Conservation (phyloP, 2,888 invertebrate genomes). For the Pandemis cinnamomeana region DNA sequence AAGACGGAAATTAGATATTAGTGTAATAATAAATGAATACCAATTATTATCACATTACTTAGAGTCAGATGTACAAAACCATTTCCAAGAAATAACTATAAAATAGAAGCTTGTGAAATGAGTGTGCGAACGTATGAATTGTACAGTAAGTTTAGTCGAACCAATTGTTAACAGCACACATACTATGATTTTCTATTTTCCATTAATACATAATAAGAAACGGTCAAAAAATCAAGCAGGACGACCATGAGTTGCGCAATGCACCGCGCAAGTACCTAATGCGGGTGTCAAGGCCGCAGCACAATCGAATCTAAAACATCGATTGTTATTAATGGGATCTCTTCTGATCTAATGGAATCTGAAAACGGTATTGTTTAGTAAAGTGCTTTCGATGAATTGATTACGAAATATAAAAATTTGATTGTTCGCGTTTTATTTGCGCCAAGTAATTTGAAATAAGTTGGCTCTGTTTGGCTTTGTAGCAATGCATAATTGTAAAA, state of each 20-base stretch:
- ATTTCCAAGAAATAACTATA: no score
- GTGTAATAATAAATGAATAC: no score
- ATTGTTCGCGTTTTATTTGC: slow-evolving; percentile 13
- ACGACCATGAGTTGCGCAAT: slow-evolving; percentile 71
- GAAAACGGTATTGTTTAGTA: slow-evolving; percentile 39
- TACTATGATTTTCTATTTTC: background rate
- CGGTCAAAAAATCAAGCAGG: slow-evolving; percentile 55
- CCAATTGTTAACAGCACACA: no score
- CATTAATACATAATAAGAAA: slow-evolving; percentile 45
- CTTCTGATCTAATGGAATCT: slow-evolving; percentile 40
- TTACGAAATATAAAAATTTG: slow-evolving; percentile 30
- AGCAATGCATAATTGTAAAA: background rate
- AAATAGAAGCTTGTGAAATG: no score
- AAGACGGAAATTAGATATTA: no score
- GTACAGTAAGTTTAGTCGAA: no score
- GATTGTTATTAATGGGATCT: slow-evolving; percentile 45
- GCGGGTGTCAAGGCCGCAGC: slow-evolving; percentile 67
- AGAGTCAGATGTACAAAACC: no score
- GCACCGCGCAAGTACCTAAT: slow-evolving; percentile 52
- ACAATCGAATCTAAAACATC: slow-evolving; percentile 49
- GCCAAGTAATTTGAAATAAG: background rate
- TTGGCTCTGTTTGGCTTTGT: background rate
- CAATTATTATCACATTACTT: no score
- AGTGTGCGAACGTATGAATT: no score
- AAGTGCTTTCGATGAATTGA: slow-evolving; percentile 34